Evolutionary conservation across 2,113 vertebrate genomes (phyloP).

Genomic region (Myotis brandtii): DNA sequence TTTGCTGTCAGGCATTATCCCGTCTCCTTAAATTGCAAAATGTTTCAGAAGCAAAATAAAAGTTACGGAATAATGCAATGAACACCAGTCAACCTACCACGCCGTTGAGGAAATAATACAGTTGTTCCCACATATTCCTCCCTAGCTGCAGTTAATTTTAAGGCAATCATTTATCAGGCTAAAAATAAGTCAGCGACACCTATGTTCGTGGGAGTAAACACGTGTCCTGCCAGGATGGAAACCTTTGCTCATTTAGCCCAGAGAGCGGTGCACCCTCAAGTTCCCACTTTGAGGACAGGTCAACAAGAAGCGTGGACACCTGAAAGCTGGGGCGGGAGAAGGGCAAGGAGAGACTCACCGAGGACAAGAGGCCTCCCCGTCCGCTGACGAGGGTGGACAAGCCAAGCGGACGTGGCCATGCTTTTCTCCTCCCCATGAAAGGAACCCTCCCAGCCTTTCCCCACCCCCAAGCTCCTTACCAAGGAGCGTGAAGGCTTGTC

Average conservation of each 20-base stretch:
- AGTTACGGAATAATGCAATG: background rate
- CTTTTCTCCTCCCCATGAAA: rapidly evolving
- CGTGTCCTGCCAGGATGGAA: background rate
- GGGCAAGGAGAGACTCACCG: rapidly evolving
- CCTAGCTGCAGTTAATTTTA: background rate
- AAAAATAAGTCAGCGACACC: background rate
- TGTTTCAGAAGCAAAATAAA: background rate
- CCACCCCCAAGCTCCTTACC: slow-evolving; percentile 86
- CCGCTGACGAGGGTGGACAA: too few relatives aligned
- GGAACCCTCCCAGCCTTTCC: rapidly evolving
- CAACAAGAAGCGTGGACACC: background rate
- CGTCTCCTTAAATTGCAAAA: background rate
- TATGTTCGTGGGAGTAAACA: background rate
- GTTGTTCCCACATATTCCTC: background rate
- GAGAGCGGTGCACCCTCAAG: background rate
- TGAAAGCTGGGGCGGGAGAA: background rate
- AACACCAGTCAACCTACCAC: background rate
- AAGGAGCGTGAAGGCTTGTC: slow-evolving; percentile 92
- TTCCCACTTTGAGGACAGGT: background rate
- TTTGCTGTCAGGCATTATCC: background rate
- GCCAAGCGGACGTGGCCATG: rapidly evolving
- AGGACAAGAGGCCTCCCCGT: background rate
- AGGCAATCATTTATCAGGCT: background rate
- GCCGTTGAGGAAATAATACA: background rate
- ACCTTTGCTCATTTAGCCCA: background rate